These are phyloP conservation scores for Poecilia wingei DNA, from an alignment of 2,797 vertebrate genomes.

Conservation along the genomic window DNA sequence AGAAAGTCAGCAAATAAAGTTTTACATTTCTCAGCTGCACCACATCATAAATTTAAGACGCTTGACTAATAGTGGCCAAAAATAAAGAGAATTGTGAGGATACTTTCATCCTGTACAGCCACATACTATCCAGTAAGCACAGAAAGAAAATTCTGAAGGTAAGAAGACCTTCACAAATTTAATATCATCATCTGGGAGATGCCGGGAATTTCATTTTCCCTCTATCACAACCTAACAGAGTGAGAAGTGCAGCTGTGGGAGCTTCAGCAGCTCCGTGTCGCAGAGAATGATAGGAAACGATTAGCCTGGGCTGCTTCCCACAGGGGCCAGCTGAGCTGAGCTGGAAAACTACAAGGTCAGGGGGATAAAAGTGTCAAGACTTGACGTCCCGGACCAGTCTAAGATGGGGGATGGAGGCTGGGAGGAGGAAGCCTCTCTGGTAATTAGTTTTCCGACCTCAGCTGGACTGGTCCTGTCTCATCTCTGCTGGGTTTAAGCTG, in stretches of 20 bases:
- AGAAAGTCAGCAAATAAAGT: neutral
- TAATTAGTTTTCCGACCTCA: slow-evolving; percentile 48
- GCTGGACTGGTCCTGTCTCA: slow-evolving; percentile 11
- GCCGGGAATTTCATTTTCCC: neutral
- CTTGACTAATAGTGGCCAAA: no score
- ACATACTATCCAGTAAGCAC: neutral
- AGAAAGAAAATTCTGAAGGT: neutral
- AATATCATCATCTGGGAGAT: neutral
- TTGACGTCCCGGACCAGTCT: slow-evolving; percentile 38
- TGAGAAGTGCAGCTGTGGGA: slow-evolving; percentile 22
- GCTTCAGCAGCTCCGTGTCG: slow-evolving; percentile 31
- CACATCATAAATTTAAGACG: neutral
- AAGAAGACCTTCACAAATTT: neutral
- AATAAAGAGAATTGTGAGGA: neutral
- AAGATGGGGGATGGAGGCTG: slow-evolving; percentile 30
- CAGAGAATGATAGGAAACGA: slow-evolving; percentile 51
- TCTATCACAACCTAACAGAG: slow-evolving; percentile 23
- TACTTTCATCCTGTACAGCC: neutral
- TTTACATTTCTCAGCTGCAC: neutral
- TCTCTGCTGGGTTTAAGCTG: slow-evolving; percentile 13
- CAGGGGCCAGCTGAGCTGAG: slow-evolving; percentile 48
- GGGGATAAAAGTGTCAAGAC: slow-evolving; percentile 56
- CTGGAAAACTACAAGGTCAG: slow-evolving; percentile 53
- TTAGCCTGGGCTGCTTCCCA: slow-evolving; percentile 30
- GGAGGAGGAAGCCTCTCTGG: slow-evolving; percentile 26